These are phyloP conservation scores for Kryptolebias ocellatus DNA, from an alignment of 2,797 vertebrate species.

Conservation along the genomic window DNA sequence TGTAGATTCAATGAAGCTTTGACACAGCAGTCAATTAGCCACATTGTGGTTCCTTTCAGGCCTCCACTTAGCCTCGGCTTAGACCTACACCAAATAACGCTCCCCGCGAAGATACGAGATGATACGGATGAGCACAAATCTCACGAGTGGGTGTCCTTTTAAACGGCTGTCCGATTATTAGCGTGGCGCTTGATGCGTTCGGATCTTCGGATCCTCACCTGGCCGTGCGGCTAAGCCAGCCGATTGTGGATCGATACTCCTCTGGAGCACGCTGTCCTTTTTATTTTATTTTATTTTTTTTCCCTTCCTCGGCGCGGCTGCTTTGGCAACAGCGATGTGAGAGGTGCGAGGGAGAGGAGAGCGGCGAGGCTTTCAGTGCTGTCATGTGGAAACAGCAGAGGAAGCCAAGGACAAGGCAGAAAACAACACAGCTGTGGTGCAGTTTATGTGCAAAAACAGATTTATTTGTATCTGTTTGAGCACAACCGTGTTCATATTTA, in stretches of 20 bases:
- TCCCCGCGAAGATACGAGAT: neutral
- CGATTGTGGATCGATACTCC: conserved; percentile 60
- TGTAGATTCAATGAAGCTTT: conserved; percentile 16
- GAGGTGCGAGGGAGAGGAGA: conserved; percentile 54
- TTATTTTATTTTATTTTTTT: no score
- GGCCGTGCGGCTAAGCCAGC: conserved; percentile 21
- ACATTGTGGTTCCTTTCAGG: conserved; percentile 12
- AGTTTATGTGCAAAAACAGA: conserved; percentile 49
- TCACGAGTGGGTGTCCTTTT: neutral
- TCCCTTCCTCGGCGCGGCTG: conserved; percentile 33
- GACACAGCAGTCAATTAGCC: conserved; percentile 23
- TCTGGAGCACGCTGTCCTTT: conserved; percentile 39
- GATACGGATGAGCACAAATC: conserved; percentile 6
- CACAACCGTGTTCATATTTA: conserved; percentile 32
- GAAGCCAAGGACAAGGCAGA: conserved; percentile 57
- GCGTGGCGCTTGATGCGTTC: neutral
- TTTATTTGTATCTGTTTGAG: conserved; percentile 33
- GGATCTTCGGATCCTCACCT: conserved; percentile 10
- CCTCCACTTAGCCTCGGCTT: conserved; percentile 23
- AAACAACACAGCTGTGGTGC: conserved; percentile 37
- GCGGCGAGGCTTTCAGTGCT: conserved; percentile 56
- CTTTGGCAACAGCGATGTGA: conserved; percentile 53
- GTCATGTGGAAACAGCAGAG: conserved; percentile 63
- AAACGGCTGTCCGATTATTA: conserved; percentile 12
- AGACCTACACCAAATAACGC: conserved; percentile 24